phyloP scores from a whole-genome alignment of 1,140 invertebrate species.

The Bombus turneri region DNA sequence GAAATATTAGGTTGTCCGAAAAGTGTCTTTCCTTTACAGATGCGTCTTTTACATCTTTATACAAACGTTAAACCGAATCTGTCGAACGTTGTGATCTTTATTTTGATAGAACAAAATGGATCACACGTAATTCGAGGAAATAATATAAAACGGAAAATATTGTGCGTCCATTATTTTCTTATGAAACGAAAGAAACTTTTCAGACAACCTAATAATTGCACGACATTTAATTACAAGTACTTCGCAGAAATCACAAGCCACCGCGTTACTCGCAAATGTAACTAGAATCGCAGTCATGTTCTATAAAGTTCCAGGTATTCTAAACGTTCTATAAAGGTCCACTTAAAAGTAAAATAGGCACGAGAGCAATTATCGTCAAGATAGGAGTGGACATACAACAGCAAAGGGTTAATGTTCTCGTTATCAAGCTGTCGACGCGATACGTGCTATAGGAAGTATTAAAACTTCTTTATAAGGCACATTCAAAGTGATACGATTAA shows the following conservation, averaged over 20 bases:
- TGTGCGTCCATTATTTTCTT: too few species aligned
- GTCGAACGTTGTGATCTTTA: too few species aligned
- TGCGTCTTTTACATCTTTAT: too few species aligned
- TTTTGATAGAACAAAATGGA: too few species aligned
- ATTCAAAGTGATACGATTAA: neutral
- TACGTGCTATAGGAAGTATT: neutral
- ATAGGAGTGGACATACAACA: constrained; percentile 7
- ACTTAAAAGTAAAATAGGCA: neutral
- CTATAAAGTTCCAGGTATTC: neutral
- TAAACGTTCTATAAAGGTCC: neutral
- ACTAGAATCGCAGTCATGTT: neutral
- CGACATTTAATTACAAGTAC: too few species aligned
- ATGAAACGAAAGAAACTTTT: too few species aligned
- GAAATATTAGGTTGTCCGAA: too few species aligned
- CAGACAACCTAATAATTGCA: too few species aligned
- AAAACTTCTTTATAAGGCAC: constrained; percentile 13
- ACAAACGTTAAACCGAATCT: too few species aligned
- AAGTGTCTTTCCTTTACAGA: too few species aligned
- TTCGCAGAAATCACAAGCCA: neutral
- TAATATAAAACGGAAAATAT: too few species aligned
- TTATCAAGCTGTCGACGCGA: constrained; percentile 8
- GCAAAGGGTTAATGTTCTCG: neutral
- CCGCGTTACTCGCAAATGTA: constrained; percentile 4
- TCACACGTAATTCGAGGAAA: too few species aligned
- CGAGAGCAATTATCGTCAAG: neutral